Percentiles rank a stretch among this genome's conserved stretches.
These are phyloP conservation scores for Scaptomyza cyrtandrae DNA, from an alignment of 2,888 invertebrate species.

Conservation along the genomic window DNA sequence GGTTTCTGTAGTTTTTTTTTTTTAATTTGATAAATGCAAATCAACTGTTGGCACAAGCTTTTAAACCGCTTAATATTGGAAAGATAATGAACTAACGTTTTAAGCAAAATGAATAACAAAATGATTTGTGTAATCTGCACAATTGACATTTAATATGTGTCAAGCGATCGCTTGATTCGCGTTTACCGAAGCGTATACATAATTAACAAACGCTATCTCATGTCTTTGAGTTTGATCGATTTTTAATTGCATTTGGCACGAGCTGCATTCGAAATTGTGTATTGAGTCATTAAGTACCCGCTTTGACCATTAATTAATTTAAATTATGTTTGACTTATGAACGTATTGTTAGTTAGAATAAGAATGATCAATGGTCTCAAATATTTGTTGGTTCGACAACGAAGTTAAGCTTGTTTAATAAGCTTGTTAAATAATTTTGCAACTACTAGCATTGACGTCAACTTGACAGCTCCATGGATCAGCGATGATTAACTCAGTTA, in stretches of 20 bases:
- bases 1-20: not conserved
- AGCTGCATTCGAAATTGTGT: slow-evolving; percentile 21
- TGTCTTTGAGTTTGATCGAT: slow-evolving; percentile 44
- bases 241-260: slow-evolving; percentile 63
- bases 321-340: slow-evolving; percentile 5
- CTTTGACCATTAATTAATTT: slow-evolving; percentile 54
- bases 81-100: not conserved
- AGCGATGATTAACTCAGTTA: slow-evolving; percentile 15
- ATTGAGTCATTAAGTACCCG: slow-evolving; percentile 63
- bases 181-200: slow-evolving; percentile 29
- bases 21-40: not conserved
- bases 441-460: slow-evolving; percentile 42
- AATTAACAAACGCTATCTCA: slow-evolving; percentile 11
- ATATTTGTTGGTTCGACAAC: not conserved
- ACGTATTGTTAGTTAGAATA: slow-evolving; percentile 13
- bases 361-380: slow-evolving; percentile 13
- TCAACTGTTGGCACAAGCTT: slow-evolving; percentile 18
- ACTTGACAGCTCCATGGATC: not conserved
- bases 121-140: slow-evolving; percentile 48
- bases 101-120: not conserved
- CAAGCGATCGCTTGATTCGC: slow-evolving; percentile 42
- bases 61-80: slow-evolving; percentile 14
- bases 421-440: slow-evolving; percentile 24
- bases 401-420: slow-evolving; percentile 6
- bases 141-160: slow-evolving; percentile 76